Percentiles rank a stretch among this genome's conserved stretches.
These are phyloP conservation scores for Enteromius argenteus DNA, from an alignment of 2,797 vertebrate species.

Conservation along the genomic window DNA sequence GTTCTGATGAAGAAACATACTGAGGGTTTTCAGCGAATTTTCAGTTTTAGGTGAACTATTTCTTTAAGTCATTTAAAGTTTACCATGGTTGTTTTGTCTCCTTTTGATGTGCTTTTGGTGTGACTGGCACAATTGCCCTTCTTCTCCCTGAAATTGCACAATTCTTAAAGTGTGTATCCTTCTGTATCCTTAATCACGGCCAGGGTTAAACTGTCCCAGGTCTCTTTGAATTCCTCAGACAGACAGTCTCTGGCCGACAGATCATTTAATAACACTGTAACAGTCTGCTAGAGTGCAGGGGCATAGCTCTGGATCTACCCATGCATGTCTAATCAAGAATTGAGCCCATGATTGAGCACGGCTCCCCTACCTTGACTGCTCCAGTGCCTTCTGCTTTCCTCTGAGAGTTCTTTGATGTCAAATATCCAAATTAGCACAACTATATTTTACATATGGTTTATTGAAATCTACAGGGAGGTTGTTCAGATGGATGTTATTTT, in stretches of 20 bases:
- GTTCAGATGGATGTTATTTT: not conserved
- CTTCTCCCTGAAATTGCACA: not conserved
- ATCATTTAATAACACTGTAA: conserved; percentile 42
- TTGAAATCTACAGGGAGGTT: not conserved
- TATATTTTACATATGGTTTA: not conserved
- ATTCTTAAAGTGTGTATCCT: not conserved
- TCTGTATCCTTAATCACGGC: not conserved
- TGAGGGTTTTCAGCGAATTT: not conserved
- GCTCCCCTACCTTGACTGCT: not conserved
- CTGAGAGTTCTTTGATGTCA: conserved; percentile 1
- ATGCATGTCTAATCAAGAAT: conserved; percentile 44
- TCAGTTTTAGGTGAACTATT: not conserved
- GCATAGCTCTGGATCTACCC: conserved; percentile 18
- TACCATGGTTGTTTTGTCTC: not conserved
- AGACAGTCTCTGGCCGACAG: conserved; percentile 38
- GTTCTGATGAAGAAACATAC: not conserved
- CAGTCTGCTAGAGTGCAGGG: conserved; percentile 22
- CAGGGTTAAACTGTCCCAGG: conserved; percentile 14
- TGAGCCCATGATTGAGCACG: conserved; percentile 20
- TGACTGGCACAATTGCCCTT: not conserved
- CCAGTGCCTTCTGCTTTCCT: not conserved
- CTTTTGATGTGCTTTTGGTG: not conserved
- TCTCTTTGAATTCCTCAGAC: conserved; percentile 33
- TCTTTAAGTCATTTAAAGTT: not conserved
- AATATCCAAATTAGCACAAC: not conserved